These are phyloP conservation scores for Agrypnia vestita DNA, from an alignment of 1,140 invertebrate genomes.

Conservation along the genomic window DNA sequence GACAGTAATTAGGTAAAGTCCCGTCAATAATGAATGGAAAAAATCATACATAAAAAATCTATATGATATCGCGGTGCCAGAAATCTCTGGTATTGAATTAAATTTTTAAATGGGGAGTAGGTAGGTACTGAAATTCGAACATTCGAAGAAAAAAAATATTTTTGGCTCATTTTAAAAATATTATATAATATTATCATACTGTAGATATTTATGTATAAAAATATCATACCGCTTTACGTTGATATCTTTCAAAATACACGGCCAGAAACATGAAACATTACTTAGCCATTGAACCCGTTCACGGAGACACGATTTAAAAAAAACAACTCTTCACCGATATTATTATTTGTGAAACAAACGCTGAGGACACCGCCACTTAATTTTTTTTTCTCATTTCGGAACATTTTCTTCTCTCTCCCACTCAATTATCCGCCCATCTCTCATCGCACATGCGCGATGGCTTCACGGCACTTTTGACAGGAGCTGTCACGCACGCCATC, in stretches of 20 bases:
- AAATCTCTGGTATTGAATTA: too few species aligned
- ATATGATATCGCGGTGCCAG: too few species aligned
- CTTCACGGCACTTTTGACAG: constrained; percentile 42
- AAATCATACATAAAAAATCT: too few species aligned
- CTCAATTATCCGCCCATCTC: constrained; percentile 57
- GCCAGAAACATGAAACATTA: constrained; percentile 19
- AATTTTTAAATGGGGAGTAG: too few species aligned
- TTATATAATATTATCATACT: too few species aligned
- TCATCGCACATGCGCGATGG: constrained; percentile 53
- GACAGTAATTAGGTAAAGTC: too few species aligned
- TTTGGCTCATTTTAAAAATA: too few species aligned
- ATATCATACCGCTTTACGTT: too few species aligned
- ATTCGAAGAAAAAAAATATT: too few species aligned
- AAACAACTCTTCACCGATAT: constrained; percentile 38
- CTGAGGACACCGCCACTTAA: constrained; percentile 31
- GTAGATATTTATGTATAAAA: too few species aligned
- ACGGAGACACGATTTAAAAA: constrained; percentile 16
- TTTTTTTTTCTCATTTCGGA: constrained; percentile 26
- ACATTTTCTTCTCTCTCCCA: constrained; percentile 51
- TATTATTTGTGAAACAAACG: constrained; percentile 34
- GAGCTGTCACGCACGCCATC: constrained; percentile 42
- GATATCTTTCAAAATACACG: constrained; percentile 3
- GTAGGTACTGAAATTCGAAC: too few species aligned
- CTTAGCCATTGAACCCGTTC: constrained; percentile 14
- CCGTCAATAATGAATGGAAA: too few species aligned